These are phyloP conservation scores for Dynastes grantii DNA, from an alignment of 2,888 invertebrate species.

Conservation along the genomic window DNA sequence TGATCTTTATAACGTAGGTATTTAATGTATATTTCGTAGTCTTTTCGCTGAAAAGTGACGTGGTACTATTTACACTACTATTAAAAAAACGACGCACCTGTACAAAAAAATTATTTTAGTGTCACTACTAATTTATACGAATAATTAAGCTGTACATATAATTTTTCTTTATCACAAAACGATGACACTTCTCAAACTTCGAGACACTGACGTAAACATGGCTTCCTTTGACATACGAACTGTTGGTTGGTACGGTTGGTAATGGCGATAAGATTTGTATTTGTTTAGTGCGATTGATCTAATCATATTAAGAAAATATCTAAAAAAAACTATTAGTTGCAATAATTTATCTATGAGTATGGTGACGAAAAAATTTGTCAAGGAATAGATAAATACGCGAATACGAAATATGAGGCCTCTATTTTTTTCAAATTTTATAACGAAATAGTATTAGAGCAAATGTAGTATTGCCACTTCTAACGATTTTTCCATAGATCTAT, in stretches of 20 bases:
- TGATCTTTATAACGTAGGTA: not conserved
- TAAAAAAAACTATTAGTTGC: not conserved
- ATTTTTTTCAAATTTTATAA: too few relatives aligned
- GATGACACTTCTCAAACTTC: slow-evolving; percentile 52
- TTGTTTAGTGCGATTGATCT: slow-evolving; percentile 19
- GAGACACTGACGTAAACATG: slow-evolving; percentile 48
- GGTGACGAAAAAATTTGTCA: too few relatives aligned
- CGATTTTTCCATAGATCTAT: too few relatives aligned
- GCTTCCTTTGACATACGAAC: slow-evolving; percentile 43
- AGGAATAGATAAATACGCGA: not conserved
- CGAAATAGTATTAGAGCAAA: too few relatives aligned
- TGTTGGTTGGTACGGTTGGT: slow-evolving; percentile 4
- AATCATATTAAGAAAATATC: not conserved
- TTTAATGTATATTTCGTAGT: too few relatives aligned
- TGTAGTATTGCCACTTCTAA: too few relatives aligned
- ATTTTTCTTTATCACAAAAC: slow-evolving; percentile 50
- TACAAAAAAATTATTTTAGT: slow-evolving; percentile 32
- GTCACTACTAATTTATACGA: slow-evolving; percentile 48
- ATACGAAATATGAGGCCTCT: not conserved
- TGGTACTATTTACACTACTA: slow-evolving; percentile 10
- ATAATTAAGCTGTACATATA: slow-evolving; percentile 31
- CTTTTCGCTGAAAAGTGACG: not conserved
- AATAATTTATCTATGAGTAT: not conserved
- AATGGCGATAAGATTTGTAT: slow-evolving; percentile 20
- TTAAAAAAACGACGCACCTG: slow-evolving; percentile 28